Conservation (phyloP, 2,113 vertebrate species). For the Chunga burmeisteri region DNA sequence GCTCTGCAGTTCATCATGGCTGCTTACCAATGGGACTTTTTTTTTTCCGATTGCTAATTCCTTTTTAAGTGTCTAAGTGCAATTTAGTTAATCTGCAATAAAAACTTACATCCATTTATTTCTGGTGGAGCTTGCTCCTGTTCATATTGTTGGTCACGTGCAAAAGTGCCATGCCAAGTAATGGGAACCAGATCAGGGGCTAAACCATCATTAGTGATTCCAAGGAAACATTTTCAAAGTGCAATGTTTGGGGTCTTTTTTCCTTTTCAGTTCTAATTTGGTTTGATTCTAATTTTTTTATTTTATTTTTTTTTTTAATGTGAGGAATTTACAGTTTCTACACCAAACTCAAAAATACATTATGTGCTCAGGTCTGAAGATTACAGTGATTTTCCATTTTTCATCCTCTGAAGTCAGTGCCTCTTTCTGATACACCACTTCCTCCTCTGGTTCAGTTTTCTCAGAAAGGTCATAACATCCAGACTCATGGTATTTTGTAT, state of each 20-base stretch:
- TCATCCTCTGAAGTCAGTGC: background rate
- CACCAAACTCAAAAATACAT: background rate
- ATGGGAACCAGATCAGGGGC: background rate
- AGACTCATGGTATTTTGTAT: fast-evolving
- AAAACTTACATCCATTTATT: background rate
- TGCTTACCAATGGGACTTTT: background rate
- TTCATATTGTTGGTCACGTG: background rate
- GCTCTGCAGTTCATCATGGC: background rate
- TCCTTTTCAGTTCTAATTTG: background rate
- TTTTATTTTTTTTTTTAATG: background rate
- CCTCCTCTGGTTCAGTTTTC: background rate
- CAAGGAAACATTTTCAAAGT: background rate
- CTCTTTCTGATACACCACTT: background rate
- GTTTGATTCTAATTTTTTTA: background rate
- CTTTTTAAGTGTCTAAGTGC: background rate
- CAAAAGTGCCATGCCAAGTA: fast-evolving
- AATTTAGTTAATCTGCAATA: background rate
- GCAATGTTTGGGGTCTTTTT: fast-evolving
- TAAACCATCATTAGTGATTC: fast-evolving
- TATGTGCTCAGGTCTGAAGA: background rate
- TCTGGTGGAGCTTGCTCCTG: background rate
- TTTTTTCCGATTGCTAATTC: background rate
- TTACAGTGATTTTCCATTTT: background rate
- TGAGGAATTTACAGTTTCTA: background rate
- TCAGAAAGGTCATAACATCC: background rate